Evolutionary conservation across 2,888 invertebrate genomes (phyloP).

Genomic region (Caenorhabditis wallacei): DNA sequence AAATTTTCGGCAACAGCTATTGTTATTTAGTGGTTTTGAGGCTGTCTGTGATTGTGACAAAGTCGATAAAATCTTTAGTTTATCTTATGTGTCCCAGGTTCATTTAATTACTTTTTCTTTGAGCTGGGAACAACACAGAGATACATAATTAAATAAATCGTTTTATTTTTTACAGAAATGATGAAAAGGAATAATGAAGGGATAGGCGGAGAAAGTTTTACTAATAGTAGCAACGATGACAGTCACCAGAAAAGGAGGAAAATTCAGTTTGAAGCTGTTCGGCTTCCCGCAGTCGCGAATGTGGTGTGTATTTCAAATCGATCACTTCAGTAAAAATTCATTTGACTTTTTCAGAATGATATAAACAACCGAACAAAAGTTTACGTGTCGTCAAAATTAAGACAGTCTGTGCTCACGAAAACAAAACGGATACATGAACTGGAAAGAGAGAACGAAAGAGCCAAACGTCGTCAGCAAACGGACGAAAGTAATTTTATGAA

Average conservation of each 20-base stretch:
- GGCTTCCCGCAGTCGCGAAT: slow-evolving; percentile 75
- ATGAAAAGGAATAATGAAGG: slow-evolving; percentile 66
- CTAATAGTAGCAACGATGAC: slow-evolving; percentile 31
- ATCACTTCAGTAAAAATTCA: background rate
- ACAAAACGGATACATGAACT: slow-evolving; percentile 92
- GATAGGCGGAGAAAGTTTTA: slow-evolving; percentile 30
- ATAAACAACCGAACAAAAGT: slow-evolving; percentile 69
- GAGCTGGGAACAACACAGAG: background rate
- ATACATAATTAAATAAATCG: background rate
- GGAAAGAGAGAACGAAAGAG: slow-evolving; percentile 93
- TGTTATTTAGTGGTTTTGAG: background rate
- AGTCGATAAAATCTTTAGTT: no score
- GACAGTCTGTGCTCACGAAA: slow-evolving; percentile 90
- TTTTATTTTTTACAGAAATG: slow-evolving; percentile 31
- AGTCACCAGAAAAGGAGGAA: slow-evolving; percentile 55
- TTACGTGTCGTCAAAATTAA: slow-evolving; percentile 97
- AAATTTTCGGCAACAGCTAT: background rate
- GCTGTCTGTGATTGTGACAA: background rate
- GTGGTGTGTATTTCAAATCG: slow-evolving; percentile 70
- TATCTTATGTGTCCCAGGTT: no score
- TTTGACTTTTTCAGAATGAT: slow-evolving; percentile 75
- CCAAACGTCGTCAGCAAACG: slow-evolving; percentile 95
- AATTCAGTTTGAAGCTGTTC: slow-evolving; percentile 80
- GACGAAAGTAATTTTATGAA: slow-evolving; percentile 93
- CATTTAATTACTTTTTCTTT: no score